Evolutionary conservation across 2,113 vertebrate genomes (phyloP), one percentile per base, ranked within the genome.

Genomic region (Deroptyus accipitrinus): DNA sequence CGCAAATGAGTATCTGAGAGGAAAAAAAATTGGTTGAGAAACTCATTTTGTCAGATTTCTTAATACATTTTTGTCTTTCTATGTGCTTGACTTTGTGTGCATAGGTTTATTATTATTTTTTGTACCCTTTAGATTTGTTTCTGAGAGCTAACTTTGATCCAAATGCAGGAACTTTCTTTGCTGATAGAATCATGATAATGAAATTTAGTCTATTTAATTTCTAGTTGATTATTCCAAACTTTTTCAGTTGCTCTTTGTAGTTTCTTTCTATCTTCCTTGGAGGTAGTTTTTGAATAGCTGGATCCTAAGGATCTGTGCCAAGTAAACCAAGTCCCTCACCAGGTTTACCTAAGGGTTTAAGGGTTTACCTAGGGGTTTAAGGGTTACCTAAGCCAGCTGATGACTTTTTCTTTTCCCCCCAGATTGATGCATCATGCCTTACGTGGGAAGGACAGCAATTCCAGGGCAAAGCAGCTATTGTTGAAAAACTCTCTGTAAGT

Each of bases 401-500:
- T 86, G 35, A 82, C 8, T 74, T 78, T 89, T 70, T 74, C 41
- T 72, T 44, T 66, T 11, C 33, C 75, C 96, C 96, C 80, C 97
- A 99, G 99, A 99, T 99, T 77, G 99, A 99, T 83, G 96, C 98
- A 12, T 99, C 99, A 98, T 99, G 99, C 98, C 99, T 99, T 98
- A 99, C 99, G 14, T 99, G 99, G 99, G 99, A 99, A 98, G 99
- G 99, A 97, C 98, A 99, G 95, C 99, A 99, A 96, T 99, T 98
- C 98, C 99, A 99, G 96, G 99, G 99, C 94, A 99, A 99, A 99
- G 98, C 98, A 97, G 98, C 99, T 81, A 99, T 99, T 96, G 98
- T 99, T 95, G 99, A 99, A 95, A 99, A 99, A 98, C 98, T 99
- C 91, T 98, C 98, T 96, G 99, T 99, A 98, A 99, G 98, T 98